Evolutionary conservation across 2,888 invertebrate genomes (phyloP).

Genomic region (Nemapogon koenigi): DNA sequence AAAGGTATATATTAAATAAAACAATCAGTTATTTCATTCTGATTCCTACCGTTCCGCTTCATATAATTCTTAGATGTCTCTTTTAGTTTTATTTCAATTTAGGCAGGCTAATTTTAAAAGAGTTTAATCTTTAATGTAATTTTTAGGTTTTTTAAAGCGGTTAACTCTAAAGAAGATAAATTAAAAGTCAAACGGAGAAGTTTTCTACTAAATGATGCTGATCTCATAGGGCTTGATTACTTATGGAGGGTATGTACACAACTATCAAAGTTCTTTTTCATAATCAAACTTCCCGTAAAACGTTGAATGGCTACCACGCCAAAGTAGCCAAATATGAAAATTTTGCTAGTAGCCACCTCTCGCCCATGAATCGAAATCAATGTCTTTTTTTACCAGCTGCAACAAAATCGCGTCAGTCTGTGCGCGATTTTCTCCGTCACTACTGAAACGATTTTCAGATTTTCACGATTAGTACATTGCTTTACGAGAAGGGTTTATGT

Average conservation of each 20-base stretch:
- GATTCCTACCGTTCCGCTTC: neutral
- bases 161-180: constrained; percentile 94
- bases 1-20: constrained; percentile 52
- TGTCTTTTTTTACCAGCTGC: too few species aligned
- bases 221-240: constrained; percentile 95
- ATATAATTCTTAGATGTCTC: constrained; percentile 15
- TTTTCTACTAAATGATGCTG: constrained; percentile 89
- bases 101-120: neutral
- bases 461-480: too few species aligned
- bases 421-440: too few species aligned
- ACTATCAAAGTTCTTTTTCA: too few species aligned
- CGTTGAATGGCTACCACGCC: too few species aligned
- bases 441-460: too few species aligned
- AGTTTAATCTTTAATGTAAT: constrained; percentile 4
- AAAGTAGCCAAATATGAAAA: too few species aligned
- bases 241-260: constrained; percentile 80
- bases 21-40: neutral
- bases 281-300: too few species aligned
- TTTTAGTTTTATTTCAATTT: neutral
- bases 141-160: constrained; percentile 87
- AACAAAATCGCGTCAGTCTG: too few species aligned
- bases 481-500: too few species aligned
- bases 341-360: too few species aligned
- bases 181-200: constrained; percentile 85
- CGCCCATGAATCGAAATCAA: too few species aligned